Conservation (phyloP, 2,797 vertebrate genomes). For the Coracias cyanogaster region DNA sequence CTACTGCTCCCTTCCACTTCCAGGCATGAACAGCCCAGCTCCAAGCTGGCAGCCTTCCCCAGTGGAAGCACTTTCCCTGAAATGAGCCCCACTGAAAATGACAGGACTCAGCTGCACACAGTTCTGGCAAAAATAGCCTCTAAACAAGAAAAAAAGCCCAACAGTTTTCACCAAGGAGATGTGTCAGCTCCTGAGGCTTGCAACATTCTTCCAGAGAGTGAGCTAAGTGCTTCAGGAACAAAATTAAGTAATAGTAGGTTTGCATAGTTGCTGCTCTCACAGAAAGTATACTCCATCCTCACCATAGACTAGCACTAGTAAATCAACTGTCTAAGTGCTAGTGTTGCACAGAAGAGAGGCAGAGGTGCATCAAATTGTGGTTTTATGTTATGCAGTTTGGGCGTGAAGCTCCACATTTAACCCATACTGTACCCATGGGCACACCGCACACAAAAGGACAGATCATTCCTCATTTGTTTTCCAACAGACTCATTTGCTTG, state of each 20-base stretch:
- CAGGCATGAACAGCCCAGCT: neutral
- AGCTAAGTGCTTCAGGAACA: neutral
- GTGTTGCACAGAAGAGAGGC: neutral
- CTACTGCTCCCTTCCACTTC: neutral
- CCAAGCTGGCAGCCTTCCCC: neutral
- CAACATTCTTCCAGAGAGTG: neutral
- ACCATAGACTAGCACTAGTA: neutral
- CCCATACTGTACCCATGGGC: fast-evolving
- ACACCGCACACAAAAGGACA: fast-evolving
- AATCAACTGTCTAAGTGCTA: neutral
- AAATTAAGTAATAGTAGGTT: neutral
- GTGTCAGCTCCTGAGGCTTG: neutral
- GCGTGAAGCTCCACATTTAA: neutral
- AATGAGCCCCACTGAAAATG: conserved; percentile 2
- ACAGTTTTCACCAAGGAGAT: neutral
- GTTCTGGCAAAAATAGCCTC: neutral
- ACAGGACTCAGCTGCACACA: neutral
- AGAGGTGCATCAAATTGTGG: neutral
- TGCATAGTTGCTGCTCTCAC: neutral
- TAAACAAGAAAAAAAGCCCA: neutral
- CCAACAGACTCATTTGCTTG: neutral
- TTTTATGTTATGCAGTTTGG: neutral
- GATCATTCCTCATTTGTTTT: neutral
- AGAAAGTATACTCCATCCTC: neutral
- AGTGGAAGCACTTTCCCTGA: neutral